Conservation (phyloP, 2,888 invertebrate genomes). For the Clivina fossor region DNA sequence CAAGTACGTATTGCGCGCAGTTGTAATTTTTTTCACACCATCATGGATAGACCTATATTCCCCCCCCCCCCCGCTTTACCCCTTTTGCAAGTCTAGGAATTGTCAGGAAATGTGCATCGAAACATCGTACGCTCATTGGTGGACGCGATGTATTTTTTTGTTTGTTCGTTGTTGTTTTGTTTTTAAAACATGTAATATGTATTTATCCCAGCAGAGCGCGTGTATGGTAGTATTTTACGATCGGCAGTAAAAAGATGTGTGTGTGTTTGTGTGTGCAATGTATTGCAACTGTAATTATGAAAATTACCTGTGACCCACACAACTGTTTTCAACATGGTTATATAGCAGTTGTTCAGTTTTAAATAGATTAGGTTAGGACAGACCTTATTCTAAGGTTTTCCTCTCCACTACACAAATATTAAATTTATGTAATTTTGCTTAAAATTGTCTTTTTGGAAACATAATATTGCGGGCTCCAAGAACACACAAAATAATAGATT, state of each 20-base stretch:
- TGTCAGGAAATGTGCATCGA: background rate
- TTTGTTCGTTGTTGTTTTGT: background rate
- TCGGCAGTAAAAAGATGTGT: slow-evolving; percentile 22
- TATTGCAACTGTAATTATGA: slow-evolving; percentile 31
- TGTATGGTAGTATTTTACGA: slow-evolving; percentile 27
- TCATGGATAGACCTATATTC: background rate
- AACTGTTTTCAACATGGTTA: slow-evolving; percentile 11
- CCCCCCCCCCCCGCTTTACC: background rate
- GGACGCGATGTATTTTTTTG: slow-evolving; percentile 22
- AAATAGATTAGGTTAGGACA: too few species aligned
- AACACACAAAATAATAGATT: too few species aligned
- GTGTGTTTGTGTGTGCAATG: too few species aligned
- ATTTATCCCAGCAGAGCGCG: slow-evolving; percentile 28
- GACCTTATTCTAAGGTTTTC: too few species aligned
- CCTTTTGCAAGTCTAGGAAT: background rate
- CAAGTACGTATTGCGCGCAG: too few species aligned
- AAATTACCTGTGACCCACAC: slow-evolving; percentile 29
- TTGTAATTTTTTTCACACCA: background rate
- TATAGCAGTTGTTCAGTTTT: too few species aligned
- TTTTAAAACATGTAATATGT: slow-evolving; percentile 24
- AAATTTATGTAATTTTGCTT: too few species aligned
- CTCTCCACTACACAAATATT: too few species aligned
- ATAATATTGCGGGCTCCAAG: too few species aligned
- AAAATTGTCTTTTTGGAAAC: too few species aligned
- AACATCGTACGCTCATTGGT: slow-evolving; percentile 5